A percentile compares a stretch with the other conserved stretches of the same genome.
Conservation (phyloP, 1,140 invertebrate genomes). For the Calephelis nemesis region DNA sequence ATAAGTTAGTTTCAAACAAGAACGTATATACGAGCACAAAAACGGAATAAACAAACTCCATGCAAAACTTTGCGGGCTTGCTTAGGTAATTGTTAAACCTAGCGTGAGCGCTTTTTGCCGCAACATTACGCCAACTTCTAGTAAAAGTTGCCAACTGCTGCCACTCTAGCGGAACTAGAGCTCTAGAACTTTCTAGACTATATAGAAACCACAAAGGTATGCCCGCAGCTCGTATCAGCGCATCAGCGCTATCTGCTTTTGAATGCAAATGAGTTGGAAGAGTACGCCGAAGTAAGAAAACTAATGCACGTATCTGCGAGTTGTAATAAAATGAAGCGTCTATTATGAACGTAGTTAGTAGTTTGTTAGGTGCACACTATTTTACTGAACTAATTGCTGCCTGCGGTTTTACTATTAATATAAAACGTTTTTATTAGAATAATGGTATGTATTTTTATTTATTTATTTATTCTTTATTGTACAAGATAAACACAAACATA, state of each 20-base stretch:
- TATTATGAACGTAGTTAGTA: constrained; percentile 13
- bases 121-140: constrained; percentile 70
- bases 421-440: no score
- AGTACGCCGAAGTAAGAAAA: constrained; percentile 70
- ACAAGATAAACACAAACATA: no score
- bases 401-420: no score
- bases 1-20: constrained; percentile 36
- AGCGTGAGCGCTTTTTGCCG: constrained; percentile 71
- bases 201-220: constrained; percentile 72
- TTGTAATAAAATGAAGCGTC: constrained; percentile 41
- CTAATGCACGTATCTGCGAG: constrained; percentile 40
- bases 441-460: no score
- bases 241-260: constrained; percentile 76
- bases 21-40: constrained; percentile 47
- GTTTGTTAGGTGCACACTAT: neutral
- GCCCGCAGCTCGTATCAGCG: constrained; percentile 52
- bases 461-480: no score
- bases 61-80: constrained; percentile 54
- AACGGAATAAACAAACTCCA: constrained; percentile 60
- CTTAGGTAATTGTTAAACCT: constrained; percentile 77
- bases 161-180: constrained; percentile 59
- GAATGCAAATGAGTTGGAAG: constrained; percentile 78
- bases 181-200: constrained; percentile 73
- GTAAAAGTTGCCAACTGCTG: constrained; percentile 65
- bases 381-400: neutral